These are phyloP conservation scores for Lasioglossum marginatum DNA, from an alignment of 2,888 invertebrate genomes.

Conservation along the genomic window DNA sequence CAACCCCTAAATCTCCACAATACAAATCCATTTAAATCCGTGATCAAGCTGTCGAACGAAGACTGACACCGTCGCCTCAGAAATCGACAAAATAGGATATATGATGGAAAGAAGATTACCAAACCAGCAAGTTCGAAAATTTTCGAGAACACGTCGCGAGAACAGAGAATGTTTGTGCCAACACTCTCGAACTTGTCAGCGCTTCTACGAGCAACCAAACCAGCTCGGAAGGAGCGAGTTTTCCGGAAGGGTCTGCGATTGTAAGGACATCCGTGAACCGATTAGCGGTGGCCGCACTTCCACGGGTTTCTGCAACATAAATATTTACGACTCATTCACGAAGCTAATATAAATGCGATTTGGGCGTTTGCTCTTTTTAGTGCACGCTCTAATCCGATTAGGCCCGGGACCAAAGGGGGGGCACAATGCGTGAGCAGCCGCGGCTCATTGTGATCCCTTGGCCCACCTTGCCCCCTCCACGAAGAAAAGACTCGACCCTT, in stretches of 20 bases:
- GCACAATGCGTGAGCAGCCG: slow-evolving; percentile 70
- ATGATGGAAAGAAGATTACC: slow-evolving; percentile 6
- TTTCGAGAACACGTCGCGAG: neutral
- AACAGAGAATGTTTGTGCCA: neutral
- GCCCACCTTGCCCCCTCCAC: slow-evolving; percentile 65
- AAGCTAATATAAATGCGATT: slow-evolving; percentile 85
- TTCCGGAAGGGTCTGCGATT: slow-evolving; percentile 72
- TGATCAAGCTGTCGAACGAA: neutral
- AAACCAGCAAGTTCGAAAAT: neutral
- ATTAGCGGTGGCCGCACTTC: slow-evolving; percentile 80
- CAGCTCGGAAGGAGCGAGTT: slow-evolving; percentile 1
- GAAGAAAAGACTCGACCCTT: slow-evolving; percentile 67
- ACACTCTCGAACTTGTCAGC: neutral
- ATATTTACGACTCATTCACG: slow-evolving; percentile 85
- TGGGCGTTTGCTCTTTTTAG: slow-evolving; percentile 85
- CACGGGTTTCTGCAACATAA: slow-evolving; percentile 79
- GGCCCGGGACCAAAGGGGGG: slow-evolving; percentile 56
- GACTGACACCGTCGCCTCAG: neutral
- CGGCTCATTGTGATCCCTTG: slow-evolving; percentile 68
- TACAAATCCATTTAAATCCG: neutral
- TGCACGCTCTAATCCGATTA: slow-evolving; percentile 84
- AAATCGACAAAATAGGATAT: neutral
- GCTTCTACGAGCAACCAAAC: neutral
- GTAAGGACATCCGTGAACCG: slow-evolving; percentile 81
- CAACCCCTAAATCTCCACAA: neutral